These are phyloP conservation scores for Camponotus pennsylvanicus DNA, from an alignment of 1,140 invertebrate species.

Conservation along the genomic window DNA sequence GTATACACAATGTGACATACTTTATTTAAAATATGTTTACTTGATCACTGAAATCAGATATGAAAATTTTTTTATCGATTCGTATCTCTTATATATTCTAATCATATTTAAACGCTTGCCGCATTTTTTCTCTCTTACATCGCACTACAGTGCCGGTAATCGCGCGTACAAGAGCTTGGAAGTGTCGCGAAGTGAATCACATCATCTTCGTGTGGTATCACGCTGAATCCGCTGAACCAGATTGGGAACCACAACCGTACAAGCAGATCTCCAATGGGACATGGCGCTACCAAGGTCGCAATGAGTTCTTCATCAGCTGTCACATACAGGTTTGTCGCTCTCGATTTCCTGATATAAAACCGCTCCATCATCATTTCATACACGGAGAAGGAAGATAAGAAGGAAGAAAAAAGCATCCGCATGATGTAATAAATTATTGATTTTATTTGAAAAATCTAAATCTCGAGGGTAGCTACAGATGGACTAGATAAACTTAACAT, in stretches of 20 bases:
- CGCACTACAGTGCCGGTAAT: conserved; percentile 87
- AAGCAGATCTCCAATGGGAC: conserved; percentile 86
- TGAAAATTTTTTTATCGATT: not conserved
- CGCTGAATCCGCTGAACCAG: conserved; percentile 89
- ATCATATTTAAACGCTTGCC: not conserved
- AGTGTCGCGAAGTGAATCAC: conserved; percentile 89
- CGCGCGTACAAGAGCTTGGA: conserved; percentile 89
- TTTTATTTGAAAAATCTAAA: no score
- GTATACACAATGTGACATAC: not conserved
- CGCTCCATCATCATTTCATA: not conserved
- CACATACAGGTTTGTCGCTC: conserved; percentile 89
- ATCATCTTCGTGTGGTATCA: conserved; percentile 95
- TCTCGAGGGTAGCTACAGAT: no score
- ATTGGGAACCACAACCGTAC: conserved; percentile 89
- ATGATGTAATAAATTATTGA: not conserved
- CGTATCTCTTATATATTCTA: not conserved
- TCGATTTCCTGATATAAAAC: not conserved
- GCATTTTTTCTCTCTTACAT: not conserved
- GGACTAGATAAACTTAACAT: no score
- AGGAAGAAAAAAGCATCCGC: not conserved
- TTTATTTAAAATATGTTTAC: not conserved
- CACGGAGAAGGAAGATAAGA: not conserved
- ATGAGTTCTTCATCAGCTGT: conserved; percentile 91
- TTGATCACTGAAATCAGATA: not conserved
- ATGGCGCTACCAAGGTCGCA: conserved; percentile 91